Evolutionary conservation across 1,140 invertebrate genomes (phyloP), one percentile per base, ranked within the genome.

Genomic region (Caenorhabditis tropicalis): DNA sequence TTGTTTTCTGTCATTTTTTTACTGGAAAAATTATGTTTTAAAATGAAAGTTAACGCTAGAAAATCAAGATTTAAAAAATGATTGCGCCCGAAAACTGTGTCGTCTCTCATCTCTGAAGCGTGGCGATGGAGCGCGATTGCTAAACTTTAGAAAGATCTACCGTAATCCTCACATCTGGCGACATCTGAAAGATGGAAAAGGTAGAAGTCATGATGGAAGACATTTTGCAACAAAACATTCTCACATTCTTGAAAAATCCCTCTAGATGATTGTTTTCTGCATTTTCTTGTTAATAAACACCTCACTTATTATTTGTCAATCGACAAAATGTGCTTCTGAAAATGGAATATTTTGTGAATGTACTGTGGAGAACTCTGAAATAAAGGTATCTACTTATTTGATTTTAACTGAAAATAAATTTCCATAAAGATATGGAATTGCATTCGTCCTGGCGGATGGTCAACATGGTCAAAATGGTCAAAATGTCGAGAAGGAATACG

Each of bases 311-410:
- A 2, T 10, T 3, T 74, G 19, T 43, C n/a, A 3, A 2, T 12
- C 24, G 29, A 27, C 4, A 2, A 74, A 74, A 43, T 74, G 65
- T 15, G 65, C 65, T 12, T 74, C 65, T 1, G 29, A 74, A 43
- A 43, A 74, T 43, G 65, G 65, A 10, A 74, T 74, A 46, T 43
- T 74, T n/a, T 74, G 65, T 74, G 65, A 74, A 74, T 74, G 65
- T 24, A n/a, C n/a, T 24, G 2, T 21, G 43, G 27, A 74, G 43
- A 24, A 43, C 15, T n/a, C 9, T 7, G 65, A 74, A 74, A 74
- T 46, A 24, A 74, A 74, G 21, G 65, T 74, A 7, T 12, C 27
- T 65, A 5, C n/a, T 51, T 2, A 10, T 19, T 9, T 27, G 12
- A 6, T 7, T 10, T 27, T 12, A 56, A 56, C 1, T n/a, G n/a